These are phyloP conservation scores for Boulengeromyrus knoepffleri DNA, from an alignment of 2,113 vertebrate species.

Conservation along the genomic window DNA sequence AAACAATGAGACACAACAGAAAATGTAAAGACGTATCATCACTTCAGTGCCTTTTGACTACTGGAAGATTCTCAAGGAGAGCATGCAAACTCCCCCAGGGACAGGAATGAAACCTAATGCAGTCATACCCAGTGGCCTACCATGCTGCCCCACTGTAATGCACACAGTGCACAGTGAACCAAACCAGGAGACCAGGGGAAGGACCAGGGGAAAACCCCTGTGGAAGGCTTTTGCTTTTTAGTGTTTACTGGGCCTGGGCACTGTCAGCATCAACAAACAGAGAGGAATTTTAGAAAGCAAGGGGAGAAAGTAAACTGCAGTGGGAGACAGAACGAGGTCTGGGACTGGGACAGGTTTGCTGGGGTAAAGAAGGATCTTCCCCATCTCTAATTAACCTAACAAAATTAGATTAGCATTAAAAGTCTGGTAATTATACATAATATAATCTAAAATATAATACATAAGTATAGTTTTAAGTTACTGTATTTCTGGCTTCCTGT, in stretches of 20 bases:
- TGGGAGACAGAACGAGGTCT: not conserved
- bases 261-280: not conserved
- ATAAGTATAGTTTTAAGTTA: not conserved
- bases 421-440: not conserved
- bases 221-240: not conserved
- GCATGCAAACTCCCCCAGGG: not conserved
- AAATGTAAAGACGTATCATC: not conserved
- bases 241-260: not conserved
- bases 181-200: not conserved
- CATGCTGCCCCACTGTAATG: not conserved
- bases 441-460: not conserved
- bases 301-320: not conserved
- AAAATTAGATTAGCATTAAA: not conserved
- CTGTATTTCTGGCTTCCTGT: not conserved
- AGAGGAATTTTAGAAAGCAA: not conserved
- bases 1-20: not conserved
- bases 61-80: not conserved
- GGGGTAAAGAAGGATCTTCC: not conserved
- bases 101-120: not conserved
- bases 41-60: not conserved
- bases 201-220: not conserved
- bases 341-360: not conserved
- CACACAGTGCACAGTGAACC: not conserved
- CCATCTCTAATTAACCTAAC: not conserved
- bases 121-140: not conserved